A percentile compares a stretch with the other conserved stretches of the same genome.
Evolutionary conservation across 1,140 invertebrate genomes (phyloP).

Genomic region (Daktulosphaira vitifoliae): DNA sequence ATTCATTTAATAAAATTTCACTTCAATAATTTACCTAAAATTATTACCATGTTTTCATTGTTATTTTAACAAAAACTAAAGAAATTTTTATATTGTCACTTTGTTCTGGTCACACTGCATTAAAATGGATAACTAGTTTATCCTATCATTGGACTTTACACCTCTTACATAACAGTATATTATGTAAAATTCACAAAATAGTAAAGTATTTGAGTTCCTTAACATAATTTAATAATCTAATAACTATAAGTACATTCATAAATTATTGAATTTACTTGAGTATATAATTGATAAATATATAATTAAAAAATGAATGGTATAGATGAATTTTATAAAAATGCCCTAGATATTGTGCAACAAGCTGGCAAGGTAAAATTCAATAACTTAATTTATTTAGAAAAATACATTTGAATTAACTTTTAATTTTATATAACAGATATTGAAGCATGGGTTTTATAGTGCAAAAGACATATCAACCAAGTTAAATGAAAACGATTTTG

Average conservation of each 20-base stretch:
- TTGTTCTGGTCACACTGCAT: constrained; percentile 14
- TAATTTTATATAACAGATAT: neutral
- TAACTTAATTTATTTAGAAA: neutral
- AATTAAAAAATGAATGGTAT: neutral
- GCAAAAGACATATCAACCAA: constrained; percentile 62
- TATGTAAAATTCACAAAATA: no score
- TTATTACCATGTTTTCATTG: neutral
- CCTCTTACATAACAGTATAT: no score
- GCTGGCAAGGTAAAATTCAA: constrained; percentile 14
- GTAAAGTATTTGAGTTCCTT: no score
- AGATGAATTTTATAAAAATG: constrained; percentile 3
- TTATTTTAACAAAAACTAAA: no score
- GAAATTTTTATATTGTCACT: neutral
- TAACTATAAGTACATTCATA: no score
- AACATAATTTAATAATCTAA: no score
- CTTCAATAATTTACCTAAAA: neutral
- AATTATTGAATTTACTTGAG: no score
- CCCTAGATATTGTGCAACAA: constrained; percentile 21
- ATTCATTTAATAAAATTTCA: no score
- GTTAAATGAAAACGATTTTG: constrained; percentile 79
- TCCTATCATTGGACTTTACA: no score
- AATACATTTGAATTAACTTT: neutral
- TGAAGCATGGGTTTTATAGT: constrained; percentile 1
- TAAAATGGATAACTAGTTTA: no score
- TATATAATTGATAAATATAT: no score